These are phyloP conservation scores for Tetranychus truncatus DNA, from an alignment of 2,888 invertebrate genomes.

Conservation along the genomic window DNA sequence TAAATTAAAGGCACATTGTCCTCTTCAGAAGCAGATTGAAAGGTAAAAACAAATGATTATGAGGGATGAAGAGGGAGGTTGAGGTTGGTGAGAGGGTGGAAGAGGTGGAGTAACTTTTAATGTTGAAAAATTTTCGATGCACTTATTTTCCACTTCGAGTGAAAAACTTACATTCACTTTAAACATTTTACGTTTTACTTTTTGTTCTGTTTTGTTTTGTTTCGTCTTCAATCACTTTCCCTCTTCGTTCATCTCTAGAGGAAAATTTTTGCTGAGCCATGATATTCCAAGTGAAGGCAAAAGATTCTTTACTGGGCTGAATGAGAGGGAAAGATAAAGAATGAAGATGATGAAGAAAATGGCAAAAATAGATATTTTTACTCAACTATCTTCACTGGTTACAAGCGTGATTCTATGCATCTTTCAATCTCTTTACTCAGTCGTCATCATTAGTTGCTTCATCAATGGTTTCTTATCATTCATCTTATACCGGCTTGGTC, in stretches of 20 bases:
- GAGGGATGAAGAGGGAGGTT: not conserved
- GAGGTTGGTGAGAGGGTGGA: not conserved
- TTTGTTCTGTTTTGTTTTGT: not conserved
- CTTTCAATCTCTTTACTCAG: not conserved
- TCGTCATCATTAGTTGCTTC: not conserved
- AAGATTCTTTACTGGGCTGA: not conserved
- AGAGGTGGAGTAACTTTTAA: not conserved
- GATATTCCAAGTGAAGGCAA: not conserved
- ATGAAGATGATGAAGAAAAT: not conserved
- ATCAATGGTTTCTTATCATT: not conserved
- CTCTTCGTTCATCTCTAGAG: not conserved
- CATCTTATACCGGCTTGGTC: not conserved
- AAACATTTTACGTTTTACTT: not conserved
- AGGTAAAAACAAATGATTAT: not conserved
- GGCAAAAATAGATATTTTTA: not conserved
- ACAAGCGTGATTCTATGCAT: not conserved
- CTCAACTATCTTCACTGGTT: not conserved
- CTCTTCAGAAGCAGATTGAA: not conserved
- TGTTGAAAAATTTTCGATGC: too few relatives aligned
- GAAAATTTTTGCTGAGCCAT: not conserved
- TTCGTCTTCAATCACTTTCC: not conserved
- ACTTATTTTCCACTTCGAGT: not conserved
- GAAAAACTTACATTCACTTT: not conserved
- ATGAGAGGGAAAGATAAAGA: slow-evolving; percentile 1
- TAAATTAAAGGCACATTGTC: not conserved